Conservation (phyloP, 2,888 invertebrate species). For the Tachina grossa region DNA sequence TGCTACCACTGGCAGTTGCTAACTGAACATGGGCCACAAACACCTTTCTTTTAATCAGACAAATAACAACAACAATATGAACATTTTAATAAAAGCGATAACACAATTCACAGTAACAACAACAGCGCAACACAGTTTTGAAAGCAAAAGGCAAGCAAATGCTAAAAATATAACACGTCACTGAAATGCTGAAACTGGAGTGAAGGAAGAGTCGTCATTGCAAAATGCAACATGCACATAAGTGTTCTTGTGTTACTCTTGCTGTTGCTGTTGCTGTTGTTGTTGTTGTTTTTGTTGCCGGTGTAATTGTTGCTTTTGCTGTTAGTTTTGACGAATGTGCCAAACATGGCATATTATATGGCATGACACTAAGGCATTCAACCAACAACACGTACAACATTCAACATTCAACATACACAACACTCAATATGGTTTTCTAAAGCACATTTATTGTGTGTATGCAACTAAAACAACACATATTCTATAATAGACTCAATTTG, state of each 20-base stretch:
- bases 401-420: conserved; percentile 30
- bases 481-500: conserved; percentile 16
- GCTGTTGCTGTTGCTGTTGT: neutral
- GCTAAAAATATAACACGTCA: conserved; percentile 66
- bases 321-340: conserved; percentile 70
- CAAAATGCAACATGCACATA: conserved; percentile 44
- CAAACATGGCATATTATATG: conserved; percentile 70
- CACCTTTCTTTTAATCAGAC: conserved; percentile 59
- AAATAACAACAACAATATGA: neutral
- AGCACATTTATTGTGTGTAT: conserved; percentile 19
- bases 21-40: conserved; percentile 52
- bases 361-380: conserved; percentile 69
- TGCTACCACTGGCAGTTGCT: neutral
- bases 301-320: conserved; percentile 51
- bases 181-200: conserved; percentile 29
- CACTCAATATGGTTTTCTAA: conserved; percentile 62
- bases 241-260: conserved; percentile 35
- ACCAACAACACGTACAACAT: conserved; percentile 48
- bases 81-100: conserved; percentile 63
- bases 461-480: conserved; percentile 6
- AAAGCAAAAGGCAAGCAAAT: conserved; percentile 40
- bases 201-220: conserved; percentile 28
- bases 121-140: too few species aligned
- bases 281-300: conserved; percentile 41
- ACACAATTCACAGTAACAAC: too few species aligned